Evolutionary conservation across 2,888 invertebrate species (phyloP), one percentile per base, ranked within the genome.

Genomic region (Hirtodrosophila cameraria): DNA sequence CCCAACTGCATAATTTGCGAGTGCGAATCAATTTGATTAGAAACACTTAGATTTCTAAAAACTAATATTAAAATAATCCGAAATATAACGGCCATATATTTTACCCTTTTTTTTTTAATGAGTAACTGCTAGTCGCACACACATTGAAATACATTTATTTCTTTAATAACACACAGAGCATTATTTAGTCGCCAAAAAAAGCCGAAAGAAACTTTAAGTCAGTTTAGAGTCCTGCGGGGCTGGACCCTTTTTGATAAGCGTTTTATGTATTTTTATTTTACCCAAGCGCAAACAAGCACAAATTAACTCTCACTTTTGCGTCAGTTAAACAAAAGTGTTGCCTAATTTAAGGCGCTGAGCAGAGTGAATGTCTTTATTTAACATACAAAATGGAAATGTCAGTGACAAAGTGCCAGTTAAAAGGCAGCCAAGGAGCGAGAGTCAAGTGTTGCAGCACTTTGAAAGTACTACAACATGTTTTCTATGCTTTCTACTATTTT

Each of bases 351-450:
- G 68, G 36, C 49, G 54, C 33, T 3, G 13, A 5, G n/a, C 18
- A 2, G 11, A 28, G 28, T 8, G 23, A 41, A 71, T 77, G 62
- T 53, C 52, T 68, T 62, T 59, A 58, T 68, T 36, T 9, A 53
- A 33, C 50, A 36, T 57, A 6, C 41, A 35, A 31, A 27, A 33
- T n/a, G n/a, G 43, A 39, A 52, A 36, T 33, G 46, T 23, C 20
- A 52, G 25, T 30, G 30, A 33, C 18, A 48, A 42, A 52, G 46
- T 46, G 33, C 3, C 43, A 16, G 23, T 45, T 60, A 36, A 69
- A 36, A 30, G 41, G 41, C 31, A 30, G 28, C 35, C 61, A 30
- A 41, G 25, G 11, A 38, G 15, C n/a, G n/a, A 28, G n/a, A 43
- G 11, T 18, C 33, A 36, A 62, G 57, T 35, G 41, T n/a, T 20